Conservation (phyloP, 1,140 invertebrate species). For the Drosophila triauraria region DNA sequence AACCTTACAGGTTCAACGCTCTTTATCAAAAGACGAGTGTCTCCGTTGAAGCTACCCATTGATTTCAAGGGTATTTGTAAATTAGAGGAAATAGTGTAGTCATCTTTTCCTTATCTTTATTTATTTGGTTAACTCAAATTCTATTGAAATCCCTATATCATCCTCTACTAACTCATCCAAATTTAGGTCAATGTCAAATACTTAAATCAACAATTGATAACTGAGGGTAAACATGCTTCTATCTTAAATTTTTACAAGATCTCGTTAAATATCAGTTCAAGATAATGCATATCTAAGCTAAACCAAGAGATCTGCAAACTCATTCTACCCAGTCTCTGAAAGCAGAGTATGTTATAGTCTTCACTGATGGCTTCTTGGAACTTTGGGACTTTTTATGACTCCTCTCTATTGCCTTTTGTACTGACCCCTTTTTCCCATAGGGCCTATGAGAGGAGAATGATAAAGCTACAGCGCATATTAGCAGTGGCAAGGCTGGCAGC, state of each 20-base stretch:
- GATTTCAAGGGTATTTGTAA: conserved; percentile 9
- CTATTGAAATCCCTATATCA: not conserved
- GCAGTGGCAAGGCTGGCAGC: conserved; percentile 10
- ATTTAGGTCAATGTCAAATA: conserved; percentile 9
- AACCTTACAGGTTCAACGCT: conserved; percentile 62
- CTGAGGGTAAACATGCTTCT: not conserved
- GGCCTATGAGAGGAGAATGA: conserved; percentile 12
- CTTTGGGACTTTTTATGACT: conserved; percentile 5
- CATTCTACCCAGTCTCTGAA: not conserved
- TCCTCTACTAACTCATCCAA: not conserved
- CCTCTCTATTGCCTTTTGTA: conserved; percentile 3
- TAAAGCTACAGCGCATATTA: conserved; percentile 23
- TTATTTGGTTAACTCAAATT: not conserved
- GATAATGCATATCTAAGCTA: conserved; percentile 7
- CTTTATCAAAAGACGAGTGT: conserved; percentile 12
- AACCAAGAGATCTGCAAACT: not conserved
- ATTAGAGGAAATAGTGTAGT: not conserved
- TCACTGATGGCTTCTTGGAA: conserved; percentile 3
- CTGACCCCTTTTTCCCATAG: conserved; percentile 23
- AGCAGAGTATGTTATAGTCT: not conserved
- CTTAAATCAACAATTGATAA: not conserved
- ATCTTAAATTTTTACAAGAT: conserved; percentile 15
- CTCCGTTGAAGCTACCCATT: conserved; percentile 1
- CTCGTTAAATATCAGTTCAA: not conserved
- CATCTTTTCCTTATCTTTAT: not conserved